A percentile compares a stretch with the other conserved stretches of the same genome.
phyloP scores from a whole-genome alignment of 2,797 vertebrate species.

The Fundulus diaphanus region DNA sequence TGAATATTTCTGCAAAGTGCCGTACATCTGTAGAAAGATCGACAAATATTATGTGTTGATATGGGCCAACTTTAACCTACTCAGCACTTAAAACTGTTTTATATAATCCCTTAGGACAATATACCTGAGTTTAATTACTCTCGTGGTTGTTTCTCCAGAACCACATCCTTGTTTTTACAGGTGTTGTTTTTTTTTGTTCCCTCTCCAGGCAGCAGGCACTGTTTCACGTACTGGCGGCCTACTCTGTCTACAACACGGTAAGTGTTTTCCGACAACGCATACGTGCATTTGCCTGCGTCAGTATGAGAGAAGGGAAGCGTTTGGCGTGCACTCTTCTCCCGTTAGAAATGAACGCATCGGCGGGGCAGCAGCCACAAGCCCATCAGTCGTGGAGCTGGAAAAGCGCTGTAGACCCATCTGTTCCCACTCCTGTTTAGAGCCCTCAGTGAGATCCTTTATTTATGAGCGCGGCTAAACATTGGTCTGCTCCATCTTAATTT shows the following conservation, averaged over 20 bases:
- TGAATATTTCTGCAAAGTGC: not conserved
- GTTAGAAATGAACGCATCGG: conserved; percentile 6
- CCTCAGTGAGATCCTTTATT: conserved; percentile 57
- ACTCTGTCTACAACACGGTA: conserved; percentile 93
- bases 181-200: conserved; percentile 35
- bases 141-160: conserved; percentile 25
- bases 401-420: conserved; percentile 36
- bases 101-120: not conserved
- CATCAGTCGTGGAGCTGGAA: conserved; percentile 5
- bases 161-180: conserved; percentile 32
- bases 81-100: not conserved
- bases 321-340: conserved; percentile 8
- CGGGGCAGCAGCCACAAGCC: conserved; percentile 1
- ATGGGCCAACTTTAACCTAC: not conserved
- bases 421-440: conserved; percentile 28
- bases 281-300: not conserved
- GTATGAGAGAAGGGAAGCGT: conserved; percentile 47
- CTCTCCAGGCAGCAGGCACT: conserved; percentile 88
- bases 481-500: conserved; percentile 28
- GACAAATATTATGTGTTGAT: not conserved
- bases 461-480: conserved; percentile 37
- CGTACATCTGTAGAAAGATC: not conserved
- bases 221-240: conserved; percentile 89
- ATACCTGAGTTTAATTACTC: not conserved
- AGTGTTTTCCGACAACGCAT: conserved; percentile 55